Base-by-base conservation (phyloP, 2,888 invertebrate genomes). In the Xiphydria camelus region DNA sequence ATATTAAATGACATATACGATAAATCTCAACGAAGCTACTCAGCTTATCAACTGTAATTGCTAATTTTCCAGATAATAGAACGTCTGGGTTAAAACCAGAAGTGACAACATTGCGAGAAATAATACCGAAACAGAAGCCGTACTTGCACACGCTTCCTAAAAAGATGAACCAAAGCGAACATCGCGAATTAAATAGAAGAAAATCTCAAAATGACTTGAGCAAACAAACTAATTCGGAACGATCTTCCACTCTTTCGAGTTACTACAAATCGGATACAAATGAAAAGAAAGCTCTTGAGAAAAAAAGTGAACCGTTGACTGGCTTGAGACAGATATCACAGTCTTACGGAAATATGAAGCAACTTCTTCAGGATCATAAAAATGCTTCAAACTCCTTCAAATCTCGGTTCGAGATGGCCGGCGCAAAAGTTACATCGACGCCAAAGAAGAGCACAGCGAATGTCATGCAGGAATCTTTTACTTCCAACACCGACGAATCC, bases 281-380 rank as follows among this genome's bases (percentile, higher is more conserved):
- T n/a, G n/a, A n/a, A n/a, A n/a, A n/a, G n/a, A n/a, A n/a, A n/a
- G n/a, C n/a, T n/a, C n/a, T n/a, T n/a, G n/a, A n/a, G 33, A 33
- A 7, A 31, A 31, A 23, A 40, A 18, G 2, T 17, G 10, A 2
- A 23, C 2, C 4, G 22, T 23, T 21, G 29, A 17, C 21, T 17
- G 14, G 33, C 23, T n/a, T n/a, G 4, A 54, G 49, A 39, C 33
- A 38, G 15, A 44, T 53, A 4, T 55, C 53, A n/a, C 57, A 53
- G n/a, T 62, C 62, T 4, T 64, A 65, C 19, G 64, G 62, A 23
- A 63, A 57, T 15, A 63, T 67, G n/a, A 56, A 64, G 39, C 62
- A 61, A 41, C 64, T 60, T 33, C 26, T 55, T 6, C 49, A 38
- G 38, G 55, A 52, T 29, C 44, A 49, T 17, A 54, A 49, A 25